A percentile compares a stretch with the other conserved stretches of the same genome.
Evolutionary conservation across 2,797 vertebrate species (phyloP).

Genomic region (Coendou prehensilis): DNA sequence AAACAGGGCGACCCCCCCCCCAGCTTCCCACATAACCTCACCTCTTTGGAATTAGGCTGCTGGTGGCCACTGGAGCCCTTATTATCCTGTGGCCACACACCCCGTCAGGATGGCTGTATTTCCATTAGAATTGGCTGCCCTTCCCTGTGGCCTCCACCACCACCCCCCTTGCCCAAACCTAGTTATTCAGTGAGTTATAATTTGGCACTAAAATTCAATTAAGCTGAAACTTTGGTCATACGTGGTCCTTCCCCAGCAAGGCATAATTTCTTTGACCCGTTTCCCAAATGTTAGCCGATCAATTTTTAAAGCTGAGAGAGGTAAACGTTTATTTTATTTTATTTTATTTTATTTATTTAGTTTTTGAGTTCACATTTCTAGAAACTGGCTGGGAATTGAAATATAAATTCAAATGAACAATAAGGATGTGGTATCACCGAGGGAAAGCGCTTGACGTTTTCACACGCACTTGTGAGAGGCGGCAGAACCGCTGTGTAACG

Average conservation of each 20-base stretch:
- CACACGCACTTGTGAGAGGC: constrained; percentile 14
- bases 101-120: constrained; percentile 77
- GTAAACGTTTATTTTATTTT: neutral
- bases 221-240: constrained; percentile 80
- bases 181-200: constrained; percentile 81
- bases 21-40: constrained; percentile 81
- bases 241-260: constrained; percentile 66
- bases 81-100: constrained; percentile 68
- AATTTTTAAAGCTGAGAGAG: neutral
- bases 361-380: constrained; percentile 26
- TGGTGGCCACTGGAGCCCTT: constrained; percentile 63
- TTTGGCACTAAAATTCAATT: constrained; percentile 85
- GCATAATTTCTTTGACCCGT: constrained; percentile 67
- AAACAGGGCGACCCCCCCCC: constrained; percentile 58
- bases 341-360: neutral
- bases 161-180: constrained; percentile 53
- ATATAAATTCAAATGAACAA: constrained; percentile 40
- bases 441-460: neutral
- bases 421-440: neutral
- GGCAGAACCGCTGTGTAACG: neutral
- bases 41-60: constrained; percentile 82
- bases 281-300: constrained; percentile 33
- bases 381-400: neutral
- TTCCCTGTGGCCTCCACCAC: constrained; percentile 39
- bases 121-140: constrained; percentile 77